Evolutionary conservation across 2,113 vertebrate genomes (phyloP).

Genomic region (Tragelaphus scriptus): DNA sequence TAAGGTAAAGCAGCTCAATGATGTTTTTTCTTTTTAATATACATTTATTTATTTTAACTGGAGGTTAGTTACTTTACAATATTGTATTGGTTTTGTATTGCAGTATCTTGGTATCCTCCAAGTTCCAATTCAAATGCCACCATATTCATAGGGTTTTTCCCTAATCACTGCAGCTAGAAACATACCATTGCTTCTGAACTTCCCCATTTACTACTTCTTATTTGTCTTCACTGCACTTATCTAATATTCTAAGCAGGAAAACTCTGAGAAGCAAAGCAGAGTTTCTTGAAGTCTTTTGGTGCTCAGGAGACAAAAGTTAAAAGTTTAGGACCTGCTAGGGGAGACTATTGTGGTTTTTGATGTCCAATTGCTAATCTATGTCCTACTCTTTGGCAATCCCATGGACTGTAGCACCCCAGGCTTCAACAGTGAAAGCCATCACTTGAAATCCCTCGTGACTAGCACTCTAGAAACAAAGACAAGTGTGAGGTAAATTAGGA

Average conservation of each 20-base stretch:
- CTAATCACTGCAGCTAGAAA: not conserved
- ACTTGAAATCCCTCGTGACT: not conserved
- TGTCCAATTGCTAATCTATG: not conserved
- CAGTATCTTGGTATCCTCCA: not conserved
- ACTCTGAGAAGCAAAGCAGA: not conserved
- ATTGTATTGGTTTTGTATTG: not conserved
- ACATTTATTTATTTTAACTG: too few species aligned
- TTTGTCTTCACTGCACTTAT: not conserved
- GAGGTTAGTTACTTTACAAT: too few species aligned
- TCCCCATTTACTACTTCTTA: not conserved
- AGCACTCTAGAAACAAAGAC: not conserved
- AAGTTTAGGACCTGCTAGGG: not conserved
- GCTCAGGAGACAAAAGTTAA: not conserved
- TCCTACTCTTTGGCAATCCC: not conserved
- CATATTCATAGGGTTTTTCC: not conserved
- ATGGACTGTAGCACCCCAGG: not conserved
- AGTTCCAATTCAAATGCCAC: not conserved
- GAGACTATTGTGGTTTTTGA: not conserved
- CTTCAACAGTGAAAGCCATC: not conserved
- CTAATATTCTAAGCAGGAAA: not conserved
- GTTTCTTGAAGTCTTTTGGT: not conserved
- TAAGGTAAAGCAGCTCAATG: constrained; percentile 83
- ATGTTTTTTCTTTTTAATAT: not conserved
- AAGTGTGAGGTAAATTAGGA: not conserved
- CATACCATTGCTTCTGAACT: not conserved